Percentiles rank a stretch among this genome's conserved stretches.
phyloP scores from a whole-genome alignment of 2,797 vertebrate species.

The Eremophila alpestris region DNA sequence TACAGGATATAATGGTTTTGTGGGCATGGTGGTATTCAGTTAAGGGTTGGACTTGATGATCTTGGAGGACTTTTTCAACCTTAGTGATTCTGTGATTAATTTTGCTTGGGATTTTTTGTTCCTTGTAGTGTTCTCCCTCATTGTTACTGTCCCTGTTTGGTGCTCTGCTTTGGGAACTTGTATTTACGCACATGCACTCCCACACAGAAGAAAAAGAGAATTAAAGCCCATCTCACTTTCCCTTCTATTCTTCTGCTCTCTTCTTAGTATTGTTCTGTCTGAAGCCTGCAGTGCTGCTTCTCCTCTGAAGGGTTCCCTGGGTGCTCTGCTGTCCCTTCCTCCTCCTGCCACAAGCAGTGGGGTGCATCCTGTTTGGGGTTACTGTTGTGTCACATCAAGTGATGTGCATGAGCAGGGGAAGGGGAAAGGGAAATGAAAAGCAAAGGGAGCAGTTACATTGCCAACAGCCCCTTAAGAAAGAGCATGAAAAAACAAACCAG shows the following conservation, averaged over 20 bases:
- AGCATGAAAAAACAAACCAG: accelerated
- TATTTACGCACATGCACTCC: not conserved
- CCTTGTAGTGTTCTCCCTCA: not conserved
- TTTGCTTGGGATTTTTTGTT: not conserved
- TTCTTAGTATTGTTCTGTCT: not conserved
- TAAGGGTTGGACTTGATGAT: not conserved
- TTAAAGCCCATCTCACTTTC: not conserved
- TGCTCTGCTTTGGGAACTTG: not conserved
- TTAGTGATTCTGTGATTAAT: not conserved
- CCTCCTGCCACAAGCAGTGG: not conserved
- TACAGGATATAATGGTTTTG: not conserved
- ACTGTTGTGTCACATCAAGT: not conserved
- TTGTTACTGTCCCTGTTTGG: not conserved
- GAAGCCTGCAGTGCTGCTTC: not conserved
- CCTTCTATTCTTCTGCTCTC: not conserved
- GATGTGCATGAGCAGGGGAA: not conserved
- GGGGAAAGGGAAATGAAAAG: not conserved
- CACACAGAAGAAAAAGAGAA: not conserved
- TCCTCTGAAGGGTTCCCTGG: not conserved
- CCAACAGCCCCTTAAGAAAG: not conserved
- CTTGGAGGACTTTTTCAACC: not conserved
- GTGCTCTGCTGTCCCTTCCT: not conserved
- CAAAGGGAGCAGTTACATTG: not conserved
- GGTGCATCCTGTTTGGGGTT: constrained; percentile 35
- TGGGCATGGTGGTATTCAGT: not conserved